Evolutionary conservation across 2,888 invertebrate genomes (phyloP).

Genomic region (Oscheius myriophilus): DNA sequence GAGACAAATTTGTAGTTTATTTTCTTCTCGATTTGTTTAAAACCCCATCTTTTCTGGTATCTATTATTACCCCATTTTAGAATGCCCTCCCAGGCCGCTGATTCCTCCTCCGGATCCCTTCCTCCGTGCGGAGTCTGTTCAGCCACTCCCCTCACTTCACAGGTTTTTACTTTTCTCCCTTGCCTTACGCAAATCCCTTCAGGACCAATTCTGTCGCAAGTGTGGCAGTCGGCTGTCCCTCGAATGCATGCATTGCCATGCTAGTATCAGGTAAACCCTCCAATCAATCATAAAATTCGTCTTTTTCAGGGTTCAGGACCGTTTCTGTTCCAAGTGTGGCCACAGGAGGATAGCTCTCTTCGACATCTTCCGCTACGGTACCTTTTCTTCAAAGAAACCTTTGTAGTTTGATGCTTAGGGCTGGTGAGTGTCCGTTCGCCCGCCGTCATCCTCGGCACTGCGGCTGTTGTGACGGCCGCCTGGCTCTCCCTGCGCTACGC

Average conservation of each 20-base stretch:
- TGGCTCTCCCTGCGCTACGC: conserved; percentile 20
- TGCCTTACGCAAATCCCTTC: neutral
- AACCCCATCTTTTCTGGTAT: too few species aligned
- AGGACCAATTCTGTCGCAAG: conserved; percentile 16
- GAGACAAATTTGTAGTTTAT: too few species aligned
- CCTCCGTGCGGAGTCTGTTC: conserved; percentile 10
- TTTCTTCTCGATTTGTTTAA: too few species aligned
- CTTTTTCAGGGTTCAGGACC: neutral
- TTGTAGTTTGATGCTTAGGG: neutral
- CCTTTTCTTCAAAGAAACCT: neutral
- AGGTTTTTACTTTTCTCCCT: too few species aligned
- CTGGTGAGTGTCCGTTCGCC: conserved; percentile 6
- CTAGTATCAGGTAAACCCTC: neutral
- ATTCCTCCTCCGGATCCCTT: neutral
- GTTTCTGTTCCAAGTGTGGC: conserved; percentile 10
- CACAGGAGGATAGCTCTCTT: conserved; percentile 9
- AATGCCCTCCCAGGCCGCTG: conserved; percentile 1
- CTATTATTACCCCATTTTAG: too few species aligned
- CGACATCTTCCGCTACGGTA: conserved; percentile 24
- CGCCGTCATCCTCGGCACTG: neutral
- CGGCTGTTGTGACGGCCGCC: neutral
- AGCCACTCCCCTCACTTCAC: neutral
- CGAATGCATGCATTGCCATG: conserved; percentile 4
- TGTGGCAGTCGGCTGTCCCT: conserved; percentile 15
- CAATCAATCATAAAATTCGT: neutral